Evolutionary conservation across 2,888 invertebrate species (phyloP).

Genomic region (Drosophila borborema): DNA sequence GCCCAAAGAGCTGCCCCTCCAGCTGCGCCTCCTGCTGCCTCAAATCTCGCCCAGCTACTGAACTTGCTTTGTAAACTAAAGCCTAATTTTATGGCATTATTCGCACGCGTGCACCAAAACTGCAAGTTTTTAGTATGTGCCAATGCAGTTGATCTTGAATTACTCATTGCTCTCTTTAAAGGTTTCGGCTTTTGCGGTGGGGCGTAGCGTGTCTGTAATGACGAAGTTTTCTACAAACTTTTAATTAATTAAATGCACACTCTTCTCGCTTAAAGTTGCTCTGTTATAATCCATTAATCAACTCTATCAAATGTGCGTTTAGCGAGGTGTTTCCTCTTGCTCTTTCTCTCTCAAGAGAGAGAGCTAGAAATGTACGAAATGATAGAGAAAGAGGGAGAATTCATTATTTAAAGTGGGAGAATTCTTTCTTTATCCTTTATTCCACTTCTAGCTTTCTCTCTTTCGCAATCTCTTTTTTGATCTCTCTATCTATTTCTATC

Average conservation of each 20-base stretch:
- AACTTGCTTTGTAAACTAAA: constrained; percentile 26
- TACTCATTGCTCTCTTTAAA: background rate
- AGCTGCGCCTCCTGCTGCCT: constrained; percentile 6
- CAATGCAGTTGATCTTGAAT: constrained; percentile 9
- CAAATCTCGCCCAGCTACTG: constrained; percentile 30
- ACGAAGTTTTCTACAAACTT: constrained; percentile 47
- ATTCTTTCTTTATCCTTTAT: background rate
- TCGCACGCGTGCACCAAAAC: constrained; percentile 41
- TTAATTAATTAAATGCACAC: constrained; percentile 66
- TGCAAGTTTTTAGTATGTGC: constrained; percentile 38
- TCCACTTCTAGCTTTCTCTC: no score
- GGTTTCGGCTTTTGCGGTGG: background rate
- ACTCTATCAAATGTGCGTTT: constrained; percentile 31
- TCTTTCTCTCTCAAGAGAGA: background rate
- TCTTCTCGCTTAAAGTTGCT: constrained; percentile 3
- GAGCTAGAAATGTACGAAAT: no score
- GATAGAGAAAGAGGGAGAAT: no score
- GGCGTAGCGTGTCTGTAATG: background rate
- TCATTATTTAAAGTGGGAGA: no score
- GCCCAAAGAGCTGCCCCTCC: constrained; percentile 19
- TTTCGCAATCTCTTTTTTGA: background rate
- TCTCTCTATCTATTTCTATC: background rate
- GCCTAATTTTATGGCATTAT: constrained; percentile 39
- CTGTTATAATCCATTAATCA: constrained; percentile 35
- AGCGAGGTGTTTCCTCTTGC: background rate